Conservation (phyloP, 2,113 vertebrate species). For the Eptesicus fuscus region DNA sequence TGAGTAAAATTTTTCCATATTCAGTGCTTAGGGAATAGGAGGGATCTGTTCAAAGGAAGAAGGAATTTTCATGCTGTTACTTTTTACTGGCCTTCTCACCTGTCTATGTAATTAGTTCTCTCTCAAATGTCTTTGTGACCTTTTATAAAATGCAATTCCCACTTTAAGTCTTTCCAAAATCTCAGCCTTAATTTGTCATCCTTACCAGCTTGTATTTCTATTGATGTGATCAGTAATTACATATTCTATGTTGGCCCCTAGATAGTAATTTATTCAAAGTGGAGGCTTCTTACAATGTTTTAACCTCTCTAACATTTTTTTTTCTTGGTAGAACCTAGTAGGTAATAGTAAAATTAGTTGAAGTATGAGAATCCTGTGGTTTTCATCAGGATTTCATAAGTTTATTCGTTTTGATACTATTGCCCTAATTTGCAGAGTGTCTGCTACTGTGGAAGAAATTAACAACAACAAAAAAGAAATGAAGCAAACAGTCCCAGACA, state of each 20-base stretch:
- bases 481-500: not conserved
- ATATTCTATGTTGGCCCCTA: not conserved
- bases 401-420: not conserved
- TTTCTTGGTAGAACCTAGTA: not conserved
- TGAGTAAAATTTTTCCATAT: not conserved
- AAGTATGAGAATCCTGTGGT: not conserved
- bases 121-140: not conserved
- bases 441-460: not conserved
- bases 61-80: not conserved
- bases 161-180: not conserved
- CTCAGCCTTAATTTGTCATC: not conserved
- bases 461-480: not conserved
- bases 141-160: not conserved
- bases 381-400: not conserved
- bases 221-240: not conserved
- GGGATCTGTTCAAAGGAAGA: not conserved
- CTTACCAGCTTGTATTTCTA: not conserved
- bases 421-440: not conserved
- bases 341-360: not conserved
- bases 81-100: not conserved
- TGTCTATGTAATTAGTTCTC: not conserved
- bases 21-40: not conserved
- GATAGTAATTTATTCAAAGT: not conserved
- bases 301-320: not conserved
- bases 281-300: not conserved